phyloP scores from a whole-genome alignment of 2,113 vertebrate species.

The Heterotis niloticus region DNA sequence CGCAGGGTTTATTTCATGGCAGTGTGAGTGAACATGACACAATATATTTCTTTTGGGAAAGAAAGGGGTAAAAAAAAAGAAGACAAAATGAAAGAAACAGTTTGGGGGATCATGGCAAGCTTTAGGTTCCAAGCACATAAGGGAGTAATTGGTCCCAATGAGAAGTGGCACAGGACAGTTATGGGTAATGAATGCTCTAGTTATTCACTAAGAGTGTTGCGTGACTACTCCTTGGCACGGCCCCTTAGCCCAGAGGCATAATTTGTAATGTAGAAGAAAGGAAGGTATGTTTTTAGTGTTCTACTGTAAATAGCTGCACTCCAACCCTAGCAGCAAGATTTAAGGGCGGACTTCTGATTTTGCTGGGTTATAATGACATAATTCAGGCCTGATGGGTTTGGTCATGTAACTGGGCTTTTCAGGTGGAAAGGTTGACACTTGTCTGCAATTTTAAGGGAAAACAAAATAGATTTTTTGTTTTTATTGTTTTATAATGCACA shows the following conservation, averaged over 20 bases:
- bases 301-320: constrained; percentile 52
- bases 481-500: not conserved
- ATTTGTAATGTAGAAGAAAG: constrained; percentile 62
- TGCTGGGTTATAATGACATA: constrained; percentile 24
- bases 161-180: constrained; percentile 50
- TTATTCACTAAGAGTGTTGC: constrained; percentile 53
- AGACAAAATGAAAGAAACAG: constrained; percentile 19
- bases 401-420: not conserved
- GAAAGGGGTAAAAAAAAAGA: not conserved
- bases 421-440: constrained; percentile 1
- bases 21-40: constrained; percentile 48
- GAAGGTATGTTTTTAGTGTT: constrained; percentile 62
- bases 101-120: constrained; percentile 23
- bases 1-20: constrained; percentile 8
- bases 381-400: constrained; percentile 1
- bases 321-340: constrained; percentile 17
- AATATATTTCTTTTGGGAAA: constrained; percentile 43
- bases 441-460: not conserved
- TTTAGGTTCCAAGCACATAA: constrained; percentile 41
- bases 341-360: not conserved
- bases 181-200: constrained; percentile 45
- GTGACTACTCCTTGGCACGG: constrained; percentile 63
- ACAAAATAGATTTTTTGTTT: not conserved
- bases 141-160: constrained; percentile 51
- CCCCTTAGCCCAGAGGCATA: constrained; percentile 45